Percentiles rank a stretch among this genome's conserved stretches.
Conservation (phyloP, 2,888 invertebrate genomes). For the Ornithoptera priamus region DNA sequence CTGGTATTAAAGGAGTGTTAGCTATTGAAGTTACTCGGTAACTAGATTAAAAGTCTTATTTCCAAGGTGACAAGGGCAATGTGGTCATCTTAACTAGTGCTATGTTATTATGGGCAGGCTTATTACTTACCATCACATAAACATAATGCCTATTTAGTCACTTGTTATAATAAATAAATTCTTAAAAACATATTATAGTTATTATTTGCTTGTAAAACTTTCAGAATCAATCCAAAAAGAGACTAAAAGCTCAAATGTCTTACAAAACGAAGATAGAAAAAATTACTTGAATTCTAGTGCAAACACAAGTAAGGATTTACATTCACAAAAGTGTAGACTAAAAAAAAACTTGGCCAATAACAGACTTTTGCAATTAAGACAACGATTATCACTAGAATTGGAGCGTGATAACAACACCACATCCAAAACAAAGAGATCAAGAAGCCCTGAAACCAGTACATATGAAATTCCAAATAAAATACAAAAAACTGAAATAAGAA, state of each 20-base stretch:
- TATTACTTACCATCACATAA: too few relatives aligned
- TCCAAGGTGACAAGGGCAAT: too few relatives aligned
- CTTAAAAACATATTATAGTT: too few relatives aligned
- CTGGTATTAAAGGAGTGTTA: too few relatives aligned
- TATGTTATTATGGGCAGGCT: too few relatives aligned
- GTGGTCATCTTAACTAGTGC: too few relatives aligned
- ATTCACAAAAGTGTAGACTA: constrained; percentile 35
- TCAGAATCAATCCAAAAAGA: background rate
- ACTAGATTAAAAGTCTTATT: too few relatives aligned
- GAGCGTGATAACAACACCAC: constrained; percentile 32
- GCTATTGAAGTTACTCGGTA: too few relatives aligned
- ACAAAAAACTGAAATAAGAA: constrained; percentile 44
- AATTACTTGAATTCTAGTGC: background rate
- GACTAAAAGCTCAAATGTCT: background rate
- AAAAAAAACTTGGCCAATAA: constrained; percentile 35
- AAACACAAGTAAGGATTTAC: background rate
- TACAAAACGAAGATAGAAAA: background rate
- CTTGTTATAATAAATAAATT: too few relatives aligned
- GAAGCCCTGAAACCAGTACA: constrained; percentile 44
- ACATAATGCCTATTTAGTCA: too few relatives aligned
- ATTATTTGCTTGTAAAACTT: background rate
- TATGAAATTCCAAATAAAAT: constrained; percentile 42
- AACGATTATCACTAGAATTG: constrained; percentile 36
- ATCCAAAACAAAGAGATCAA: constrained; percentile 35
- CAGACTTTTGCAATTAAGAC: constrained; percentile 33